Evolutionary conservation across 2,888 invertebrate species (phyloP).

Genomic region (Marronus borbonicus): DNA sequence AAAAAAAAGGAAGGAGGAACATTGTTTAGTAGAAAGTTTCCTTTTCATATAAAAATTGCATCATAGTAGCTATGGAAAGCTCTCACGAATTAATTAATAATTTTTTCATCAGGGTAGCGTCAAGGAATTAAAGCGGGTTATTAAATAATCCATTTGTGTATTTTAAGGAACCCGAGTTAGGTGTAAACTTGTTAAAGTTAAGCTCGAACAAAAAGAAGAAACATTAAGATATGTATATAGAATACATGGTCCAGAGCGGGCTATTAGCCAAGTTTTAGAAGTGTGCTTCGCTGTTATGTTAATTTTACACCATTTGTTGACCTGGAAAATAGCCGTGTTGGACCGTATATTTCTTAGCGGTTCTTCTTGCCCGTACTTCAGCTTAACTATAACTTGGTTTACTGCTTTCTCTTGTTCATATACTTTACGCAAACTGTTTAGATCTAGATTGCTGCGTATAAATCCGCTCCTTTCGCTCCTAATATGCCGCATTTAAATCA

Average conservation of each 20-base stretch:
- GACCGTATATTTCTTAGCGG: conserved; percentile 41
- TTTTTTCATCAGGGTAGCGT: conserved; percentile 34
- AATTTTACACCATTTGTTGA: conserved; percentile 46
- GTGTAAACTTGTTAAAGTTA: conserved; percentile 36
- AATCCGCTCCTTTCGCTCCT: conserved; percentile 14
- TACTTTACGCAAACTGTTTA: conserved; percentile 26
- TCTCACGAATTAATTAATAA: conserved; percentile 32
- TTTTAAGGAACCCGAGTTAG: conserved; percentile 27
- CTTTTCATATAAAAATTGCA: neutral
- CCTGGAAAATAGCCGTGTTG: conserved; percentile 42
- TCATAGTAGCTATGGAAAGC: conserved; percentile 1
- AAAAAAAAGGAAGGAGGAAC: neutral
- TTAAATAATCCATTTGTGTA: conserved; percentile 40
- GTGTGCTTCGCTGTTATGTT: conserved; percentile 44
- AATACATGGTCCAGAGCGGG: conserved; percentile 41
- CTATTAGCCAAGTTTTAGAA: conserved; percentile 46
- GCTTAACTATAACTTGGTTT: conserved; percentile 30
- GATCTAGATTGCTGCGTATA: conserved; percentile 24
- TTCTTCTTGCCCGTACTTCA: conserved; percentile 9
- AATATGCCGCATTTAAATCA: too few relatives aligned
- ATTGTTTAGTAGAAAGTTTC: neutral
- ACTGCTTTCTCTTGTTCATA: conserved; percentile 38
- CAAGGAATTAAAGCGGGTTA: conserved; percentile 32
- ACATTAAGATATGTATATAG: conserved; percentile 35
- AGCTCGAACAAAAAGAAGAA: conserved; percentile 39